Evolutionary conservation across 2,113 vertebrate genomes (phyloP).

Genomic region (Pionites leucogaster): DNA sequence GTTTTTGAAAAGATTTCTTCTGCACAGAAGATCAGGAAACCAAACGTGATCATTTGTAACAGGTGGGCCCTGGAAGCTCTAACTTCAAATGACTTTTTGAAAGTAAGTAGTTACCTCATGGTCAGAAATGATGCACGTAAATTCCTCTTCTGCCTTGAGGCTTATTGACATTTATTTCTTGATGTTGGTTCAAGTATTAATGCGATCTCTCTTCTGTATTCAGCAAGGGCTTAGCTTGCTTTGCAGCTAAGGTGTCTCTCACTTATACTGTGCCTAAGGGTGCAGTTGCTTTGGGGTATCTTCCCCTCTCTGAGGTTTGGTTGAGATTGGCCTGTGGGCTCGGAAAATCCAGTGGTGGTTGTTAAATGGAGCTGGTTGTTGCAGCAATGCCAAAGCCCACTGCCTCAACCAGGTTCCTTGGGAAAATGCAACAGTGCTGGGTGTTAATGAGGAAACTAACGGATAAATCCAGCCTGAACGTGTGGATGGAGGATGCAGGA

Average conservation of each 20-base stretch:
- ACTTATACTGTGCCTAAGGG: rapidly evolving
- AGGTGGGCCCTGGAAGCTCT: not conserved
- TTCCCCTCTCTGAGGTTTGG: not conserved
- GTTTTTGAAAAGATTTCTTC: not conserved
- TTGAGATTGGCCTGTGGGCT: not conserved
- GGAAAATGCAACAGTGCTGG: not conserved
- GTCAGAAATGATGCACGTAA: not conserved
- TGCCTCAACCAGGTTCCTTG: not conserved
- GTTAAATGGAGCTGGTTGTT: not conserved
- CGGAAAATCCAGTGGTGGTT: not conserved
- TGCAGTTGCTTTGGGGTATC: not conserved
- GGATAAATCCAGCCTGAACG: not conserved
- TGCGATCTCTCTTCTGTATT: not conserved
- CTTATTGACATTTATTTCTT: not conserved
- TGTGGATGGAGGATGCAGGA: not conserved
- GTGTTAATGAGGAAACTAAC: not conserved
- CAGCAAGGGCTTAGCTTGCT: not conserved
- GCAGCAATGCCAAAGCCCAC: not conserved
- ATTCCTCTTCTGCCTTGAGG: not conserved
- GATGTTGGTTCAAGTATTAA: not conserved
- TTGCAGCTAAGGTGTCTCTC: not conserved
- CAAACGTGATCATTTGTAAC: not conserved
- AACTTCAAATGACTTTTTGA: not conserved
- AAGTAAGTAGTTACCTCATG: not conserved
- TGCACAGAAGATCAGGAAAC: not conserved